These are phyloP conservation scores for Labeo calbasu DNA, from an alignment of 2,797 vertebrate species.

Conservation along the genomic window DNA sequence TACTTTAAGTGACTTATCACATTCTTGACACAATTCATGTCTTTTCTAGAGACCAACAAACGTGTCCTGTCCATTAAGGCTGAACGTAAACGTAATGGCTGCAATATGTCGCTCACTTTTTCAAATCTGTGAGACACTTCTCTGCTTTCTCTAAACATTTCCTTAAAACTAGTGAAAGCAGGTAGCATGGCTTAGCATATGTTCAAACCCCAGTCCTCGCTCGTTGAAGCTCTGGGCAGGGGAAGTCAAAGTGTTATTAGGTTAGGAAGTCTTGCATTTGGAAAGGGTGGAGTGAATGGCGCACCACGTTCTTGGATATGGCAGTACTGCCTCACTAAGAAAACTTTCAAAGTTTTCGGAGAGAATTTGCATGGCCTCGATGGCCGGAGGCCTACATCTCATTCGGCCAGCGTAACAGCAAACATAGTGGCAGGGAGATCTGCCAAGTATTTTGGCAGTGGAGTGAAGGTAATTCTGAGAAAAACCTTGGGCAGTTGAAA, in stretches of 20 bases:
- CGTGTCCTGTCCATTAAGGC: not conserved
- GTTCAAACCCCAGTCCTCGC: not conserved
- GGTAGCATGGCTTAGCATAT: not conserved
- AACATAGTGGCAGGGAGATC: conserved; percentile 17
- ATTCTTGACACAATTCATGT: not conserved
- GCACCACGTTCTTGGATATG: conserved; percentile 30
- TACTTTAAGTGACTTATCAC: conserved; percentile 17
- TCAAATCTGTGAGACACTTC: not conserved
- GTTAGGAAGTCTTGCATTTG: not conserved
- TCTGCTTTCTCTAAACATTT: not conserved
- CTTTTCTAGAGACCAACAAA: not conserved
- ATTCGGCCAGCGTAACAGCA: not conserved
- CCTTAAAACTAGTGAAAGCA: not conserved
- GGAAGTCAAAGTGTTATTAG: not conserved
- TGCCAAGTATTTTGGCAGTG: conserved; percentile 9
- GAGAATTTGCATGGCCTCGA: not conserved
- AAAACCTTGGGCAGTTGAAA: not conserved
- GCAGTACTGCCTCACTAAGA: conserved; percentile 6
- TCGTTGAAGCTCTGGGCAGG: not conserved
- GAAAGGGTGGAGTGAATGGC: conserved; percentile 17
- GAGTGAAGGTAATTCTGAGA: not conserved
- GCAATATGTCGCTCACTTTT: not conserved
- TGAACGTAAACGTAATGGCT: conserved; percentile 2
- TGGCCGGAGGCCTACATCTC: not conserved
- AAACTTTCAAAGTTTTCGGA: conserved; percentile 10